Percentiles rank a stretch among this genome's conserved stretches.
Conservation (phyloP, 2,797 vertebrate genomes). For the Ibycter americanus region DNA sequence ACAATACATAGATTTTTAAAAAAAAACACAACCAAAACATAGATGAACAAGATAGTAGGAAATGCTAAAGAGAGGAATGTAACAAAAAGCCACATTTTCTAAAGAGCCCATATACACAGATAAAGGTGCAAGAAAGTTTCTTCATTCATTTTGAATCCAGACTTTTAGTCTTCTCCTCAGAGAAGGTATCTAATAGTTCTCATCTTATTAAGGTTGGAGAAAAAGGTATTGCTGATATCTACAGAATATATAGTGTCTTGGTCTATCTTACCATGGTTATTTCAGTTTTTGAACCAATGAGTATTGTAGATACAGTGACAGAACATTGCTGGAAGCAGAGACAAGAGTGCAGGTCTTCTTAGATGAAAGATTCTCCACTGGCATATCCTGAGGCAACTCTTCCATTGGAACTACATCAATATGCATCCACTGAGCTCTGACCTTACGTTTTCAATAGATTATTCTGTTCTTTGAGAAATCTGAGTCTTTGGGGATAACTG, state of each 20-base stretch:
- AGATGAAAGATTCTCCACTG: neutral
- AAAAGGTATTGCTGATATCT: neutral
- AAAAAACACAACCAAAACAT: no score
- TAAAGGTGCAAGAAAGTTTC: neutral
- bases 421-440: neutral
- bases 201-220: neutral
- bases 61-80: neutral
- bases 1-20: no score
- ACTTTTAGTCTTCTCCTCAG: neutral
- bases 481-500: neutral
- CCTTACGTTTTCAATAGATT: neutral
- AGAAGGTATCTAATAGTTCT: neutral
- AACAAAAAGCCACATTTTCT: neutral
- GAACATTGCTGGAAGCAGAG: neutral
- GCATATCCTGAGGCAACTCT: neutral
- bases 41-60: neutral
- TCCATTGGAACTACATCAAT: neutral
- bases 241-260: neutral
- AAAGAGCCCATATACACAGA: neutral
- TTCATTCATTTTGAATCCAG: neutral
- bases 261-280: neutral
- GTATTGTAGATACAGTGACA: neutral
- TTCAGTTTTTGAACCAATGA: neutral
- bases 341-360: accelerated
- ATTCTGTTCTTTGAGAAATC: neutral